A percentile compares a stretch with the other conserved stretches of the same genome.
Conservation (phyloP, 2,888 invertebrate genomes). For the Lasius platythorax region DNA sequence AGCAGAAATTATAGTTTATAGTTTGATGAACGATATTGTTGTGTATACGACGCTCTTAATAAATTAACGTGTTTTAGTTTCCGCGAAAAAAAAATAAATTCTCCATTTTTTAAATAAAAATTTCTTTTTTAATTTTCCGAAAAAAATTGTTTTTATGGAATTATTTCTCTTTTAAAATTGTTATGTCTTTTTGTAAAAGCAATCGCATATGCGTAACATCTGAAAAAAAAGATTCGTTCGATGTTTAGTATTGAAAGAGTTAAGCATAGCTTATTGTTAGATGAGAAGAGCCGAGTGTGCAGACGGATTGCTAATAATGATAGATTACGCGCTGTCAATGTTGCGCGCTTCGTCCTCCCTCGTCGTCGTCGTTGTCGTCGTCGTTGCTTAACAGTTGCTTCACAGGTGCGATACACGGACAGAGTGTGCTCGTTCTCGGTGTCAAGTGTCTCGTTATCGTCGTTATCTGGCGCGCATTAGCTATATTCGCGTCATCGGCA, state of each 20-base stretch:
- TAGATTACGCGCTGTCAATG: slow-evolving; percentile 18
- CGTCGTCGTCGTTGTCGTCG: neutral
- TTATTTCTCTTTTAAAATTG: neutral
- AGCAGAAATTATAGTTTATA: neutral
- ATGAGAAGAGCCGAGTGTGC: neutral
- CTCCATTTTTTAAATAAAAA: neutral
- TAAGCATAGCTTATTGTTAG: neutral
- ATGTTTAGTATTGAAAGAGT: neutral
- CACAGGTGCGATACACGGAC: slow-evolving; percentile 37
- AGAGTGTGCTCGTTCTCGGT: slow-evolving; percentile 60
- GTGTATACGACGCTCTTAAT: neutral
- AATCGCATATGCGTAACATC: neutral
- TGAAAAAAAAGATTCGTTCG: too few species aligned
- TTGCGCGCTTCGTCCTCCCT: neutral
- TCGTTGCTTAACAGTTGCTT: slow-evolving; percentile 63
- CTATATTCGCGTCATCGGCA: slow-evolving; percentile 18
- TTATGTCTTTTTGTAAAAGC: neutral
- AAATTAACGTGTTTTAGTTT: slow-evolving; percentile 8
- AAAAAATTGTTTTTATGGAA: neutral
- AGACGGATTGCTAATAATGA: slow-evolving; percentile 18
- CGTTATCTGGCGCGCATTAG: slow-evolving; percentile 64
- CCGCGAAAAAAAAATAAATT: neutral
- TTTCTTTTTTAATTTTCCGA: neutral
- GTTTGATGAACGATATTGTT: neutral
- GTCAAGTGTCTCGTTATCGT: slow-evolving; percentile 71